Base-by-base conservation (phyloP, 1,140 invertebrate genomes). In the Epicauta chinensis region DNA sequence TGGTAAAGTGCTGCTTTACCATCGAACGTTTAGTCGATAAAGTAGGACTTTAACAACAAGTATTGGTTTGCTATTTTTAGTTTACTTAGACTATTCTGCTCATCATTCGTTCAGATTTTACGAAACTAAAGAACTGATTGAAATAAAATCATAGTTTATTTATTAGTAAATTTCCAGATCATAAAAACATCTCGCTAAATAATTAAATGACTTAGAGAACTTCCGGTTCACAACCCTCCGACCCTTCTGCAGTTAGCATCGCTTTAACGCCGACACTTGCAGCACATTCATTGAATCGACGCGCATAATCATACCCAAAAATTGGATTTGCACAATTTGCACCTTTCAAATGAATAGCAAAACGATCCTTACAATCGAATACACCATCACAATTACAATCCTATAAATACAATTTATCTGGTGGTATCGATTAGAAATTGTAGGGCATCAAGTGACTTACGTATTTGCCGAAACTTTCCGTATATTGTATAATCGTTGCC, bases 371-470 rank as follows among this genome's bases (percentile, higher is more conserved):
- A 16, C 58, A 60, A 40, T 60, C 58, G 17, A 57, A 60, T 16
- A n/a, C n/a, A 4, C 55, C 58, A 23, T 60, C 55, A 23, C 58
- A 60, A 32, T 60, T 58, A 15, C 55, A 57, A 37, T 60, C 58
- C 58, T 60, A 30, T 2, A 57, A 57, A n/a, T n/a, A n/a, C n/a
- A n/a, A 10, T 10, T 39, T 23, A 40, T 13, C 30, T 12, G 0
- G 5, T 35, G 7, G 9, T 29, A 23, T 5, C 12, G 17, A 2
- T n/a, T 9, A 42, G 30, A 34, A 29, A n/a, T n/a, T n/a, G n/a
- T n/a, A 7, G 23, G 17, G 17, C 4, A 12, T 17, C 11, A 7
- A 39, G 35, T 15, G n/a, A 41, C 50, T 41, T 49, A 57, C 58
- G 29, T 16, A 2, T 13, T 57, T 40, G 5, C 38, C 48, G 37